Conservation (phyloP, 2,113 vertebrate genomes). For the Nicator chloris region DNA sequence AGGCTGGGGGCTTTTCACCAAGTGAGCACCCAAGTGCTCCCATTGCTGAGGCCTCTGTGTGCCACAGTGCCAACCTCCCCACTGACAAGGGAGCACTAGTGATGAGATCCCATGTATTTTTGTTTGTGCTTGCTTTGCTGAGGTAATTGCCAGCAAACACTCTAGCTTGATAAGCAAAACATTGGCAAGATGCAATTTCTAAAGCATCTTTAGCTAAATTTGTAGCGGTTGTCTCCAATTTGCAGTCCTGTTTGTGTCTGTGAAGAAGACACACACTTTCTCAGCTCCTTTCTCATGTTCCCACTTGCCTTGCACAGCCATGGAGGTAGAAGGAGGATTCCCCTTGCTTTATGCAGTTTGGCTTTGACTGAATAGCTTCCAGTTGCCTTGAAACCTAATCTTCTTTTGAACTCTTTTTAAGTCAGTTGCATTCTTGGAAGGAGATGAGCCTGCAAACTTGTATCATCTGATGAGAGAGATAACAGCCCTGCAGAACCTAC, state of each 20-base stretch:
- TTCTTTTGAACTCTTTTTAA: constrained; percentile 78
- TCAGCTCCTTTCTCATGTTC: constrained; percentile 53
- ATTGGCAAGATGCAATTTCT: constrained; percentile 57
- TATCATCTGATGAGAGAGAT: constrained; percentile 64
- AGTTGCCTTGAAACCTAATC: constrained; percentile 80
- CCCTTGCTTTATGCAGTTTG: constrained; percentile 66
- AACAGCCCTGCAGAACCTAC: constrained; percentile 64
- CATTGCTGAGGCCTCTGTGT: background rate
- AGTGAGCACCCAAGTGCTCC: background rate
- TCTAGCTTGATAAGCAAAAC: constrained; percentile 44
- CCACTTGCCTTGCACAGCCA: constrained; percentile 47
- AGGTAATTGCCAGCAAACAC: constrained; percentile 22
- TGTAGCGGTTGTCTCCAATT: constrained; percentile 65
- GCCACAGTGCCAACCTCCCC: background rate
- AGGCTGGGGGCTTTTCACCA: accelerated
- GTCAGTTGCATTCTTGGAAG: constrained; percentile 78
- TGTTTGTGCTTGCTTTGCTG: background rate
- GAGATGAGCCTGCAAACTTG: constrained; percentile 54
- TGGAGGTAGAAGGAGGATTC: constrained; percentile 65
- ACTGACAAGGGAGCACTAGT: background rate
- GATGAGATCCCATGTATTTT: background rate
- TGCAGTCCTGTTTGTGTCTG: constrained; percentile 60
- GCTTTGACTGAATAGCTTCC: constrained; percentile 78
- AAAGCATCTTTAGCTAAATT: constrained; percentile 57
- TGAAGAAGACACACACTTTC: constrained; percentile 43